These are phyloP conservation scores for Bergia puertoricense DNA, from an alignment of 92 coral and sea anemone species.

Conservation along the genomic window DNA sequence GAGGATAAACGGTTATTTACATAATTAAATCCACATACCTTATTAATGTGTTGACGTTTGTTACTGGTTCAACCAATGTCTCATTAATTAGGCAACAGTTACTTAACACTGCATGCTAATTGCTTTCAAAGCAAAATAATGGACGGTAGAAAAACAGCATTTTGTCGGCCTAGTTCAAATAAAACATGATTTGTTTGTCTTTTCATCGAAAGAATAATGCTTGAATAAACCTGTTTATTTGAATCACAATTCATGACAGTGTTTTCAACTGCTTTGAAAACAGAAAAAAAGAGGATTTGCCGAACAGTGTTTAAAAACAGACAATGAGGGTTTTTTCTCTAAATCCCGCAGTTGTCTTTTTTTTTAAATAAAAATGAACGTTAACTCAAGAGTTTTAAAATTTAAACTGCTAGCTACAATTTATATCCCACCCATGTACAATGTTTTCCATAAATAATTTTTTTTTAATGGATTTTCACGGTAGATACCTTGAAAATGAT, in stretches of 20 bases:
- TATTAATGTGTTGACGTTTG: too few relatives aligned
- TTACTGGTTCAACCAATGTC: neutral
- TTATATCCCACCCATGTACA: too few relatives aligned
- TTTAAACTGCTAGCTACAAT: too few relatives aligned
- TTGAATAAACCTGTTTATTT: neutral
- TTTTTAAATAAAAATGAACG: too few relatives aligned
- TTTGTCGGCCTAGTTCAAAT: neutral
- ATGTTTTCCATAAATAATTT: too few relatives aligned
- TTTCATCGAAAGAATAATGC: neutral
- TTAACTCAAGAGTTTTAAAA: too few relatives aligned
- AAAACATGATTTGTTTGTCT: neutral
- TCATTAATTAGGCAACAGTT: conserved; percentile 1
- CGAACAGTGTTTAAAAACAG: neutral
- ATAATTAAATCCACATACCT: neutral
- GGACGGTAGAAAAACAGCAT: neutral
- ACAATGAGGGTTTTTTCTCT: neutral
- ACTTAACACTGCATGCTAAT: neutral
- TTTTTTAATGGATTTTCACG: too few relatives aligned
- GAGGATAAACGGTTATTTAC: neutral
- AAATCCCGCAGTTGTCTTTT: neutral
- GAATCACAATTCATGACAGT: neutral
- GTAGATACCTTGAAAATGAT: neutral
- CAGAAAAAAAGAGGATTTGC: neutral
- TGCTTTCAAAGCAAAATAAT: neutral
- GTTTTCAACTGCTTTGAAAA: neutral